These are phyloP conservation scores for Temnothorax rugatulus DNA, from an alignment of 2,888 invertebrate species.

Conservation along the genomic window DNA sequence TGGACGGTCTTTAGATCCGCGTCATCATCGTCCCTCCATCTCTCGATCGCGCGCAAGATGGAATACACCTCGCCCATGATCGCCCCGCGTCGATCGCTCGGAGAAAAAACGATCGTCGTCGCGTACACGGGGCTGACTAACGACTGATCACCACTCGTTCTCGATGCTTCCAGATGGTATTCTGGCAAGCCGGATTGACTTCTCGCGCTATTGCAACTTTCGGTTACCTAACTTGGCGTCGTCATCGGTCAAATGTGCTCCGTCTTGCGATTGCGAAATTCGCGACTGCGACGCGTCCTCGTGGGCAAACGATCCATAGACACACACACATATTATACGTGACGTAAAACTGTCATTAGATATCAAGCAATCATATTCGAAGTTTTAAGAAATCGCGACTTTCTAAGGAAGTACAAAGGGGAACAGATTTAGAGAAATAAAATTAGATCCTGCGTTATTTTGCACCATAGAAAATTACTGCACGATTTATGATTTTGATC, in stretches of 20 bases:
- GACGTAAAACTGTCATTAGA: not conserved
- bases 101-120: conserved; percentile 30
- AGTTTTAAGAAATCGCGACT: not conserved
- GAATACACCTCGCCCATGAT: conserved; percentile 65
- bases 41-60: conserved; percentile 41
- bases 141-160: conserved; percentile 59
- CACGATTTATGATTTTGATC: not conserved
- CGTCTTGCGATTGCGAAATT: conserved; percentile 65
- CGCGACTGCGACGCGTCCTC: not conserved
- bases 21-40: conserved; percentile 35
- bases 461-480: not conserved
- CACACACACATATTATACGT: not conserved
- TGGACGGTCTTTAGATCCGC: conserved; percentile 26
- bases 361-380: not conserved
- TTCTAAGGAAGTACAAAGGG: not conserved
- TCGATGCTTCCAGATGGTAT: conserved; percentile 29
- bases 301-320: not conserved
- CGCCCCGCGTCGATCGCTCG: not conserved
- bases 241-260: conserved; percentile 76
- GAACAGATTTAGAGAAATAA: not conserved
- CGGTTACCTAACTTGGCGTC: conserved; percentile 75
- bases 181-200: conserved; percentile 43
- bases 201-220: conserved; percentile 46
- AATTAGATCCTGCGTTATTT: not conserved
- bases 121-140: conserved; percentile 54